phyloP scores from a whole-genome alignment of 2,888 invertebrate genomes.

The Buathra laborator region DNA sequence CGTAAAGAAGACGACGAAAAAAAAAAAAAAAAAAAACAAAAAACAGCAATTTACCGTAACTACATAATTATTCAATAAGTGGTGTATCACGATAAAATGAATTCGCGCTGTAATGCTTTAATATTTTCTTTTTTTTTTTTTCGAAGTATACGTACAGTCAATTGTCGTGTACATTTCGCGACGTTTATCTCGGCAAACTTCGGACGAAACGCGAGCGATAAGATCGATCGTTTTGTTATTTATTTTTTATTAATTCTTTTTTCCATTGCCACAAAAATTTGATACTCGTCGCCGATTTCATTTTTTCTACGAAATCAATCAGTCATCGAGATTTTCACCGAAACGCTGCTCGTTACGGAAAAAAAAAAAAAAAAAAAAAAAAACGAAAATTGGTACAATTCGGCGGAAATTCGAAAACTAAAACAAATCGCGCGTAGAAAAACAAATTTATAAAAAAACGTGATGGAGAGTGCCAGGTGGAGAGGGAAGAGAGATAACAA shows the following conservation, averaged over 20 bases:
- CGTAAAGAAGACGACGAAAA: slow-evolving; percentile 16
- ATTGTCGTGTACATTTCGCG: slow-evolving; percentile 11
- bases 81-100: slow-evolving; percentile 13
- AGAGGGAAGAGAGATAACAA: slow-evolving; percentile 44
- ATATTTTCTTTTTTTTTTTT: background rate
- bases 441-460: slow-evolving; percentile 27
- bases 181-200: slow-evolving; percentile 11
- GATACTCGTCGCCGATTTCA: slow-evolving; percentile 14
- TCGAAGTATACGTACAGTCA: background rate
- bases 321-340: slow-evolving; percentile 25
- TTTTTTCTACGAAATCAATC: slow-evolving; percentile 29
- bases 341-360: slow-evolving; percentile 29
- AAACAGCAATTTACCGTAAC: slow-evolving; percentile 46
- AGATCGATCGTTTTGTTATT: background rate
- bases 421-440: slow-evolving; percentile 8
- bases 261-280: background rate
- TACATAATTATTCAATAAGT: slow-evolving; percentile 41
- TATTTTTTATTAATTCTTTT: background rate
- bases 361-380: slow-evolving; percentile 1
- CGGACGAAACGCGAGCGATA: background rate
- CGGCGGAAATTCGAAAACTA: background rate
- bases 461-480: slow-evolving; percentile 21
- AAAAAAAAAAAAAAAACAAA: background rate
- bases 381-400: slow-evolving; percentile 1
- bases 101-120: background rate